Conservation (phyloP, 2,888 invertebrate genomes). For the Agrilus cyanescens region DNA sequence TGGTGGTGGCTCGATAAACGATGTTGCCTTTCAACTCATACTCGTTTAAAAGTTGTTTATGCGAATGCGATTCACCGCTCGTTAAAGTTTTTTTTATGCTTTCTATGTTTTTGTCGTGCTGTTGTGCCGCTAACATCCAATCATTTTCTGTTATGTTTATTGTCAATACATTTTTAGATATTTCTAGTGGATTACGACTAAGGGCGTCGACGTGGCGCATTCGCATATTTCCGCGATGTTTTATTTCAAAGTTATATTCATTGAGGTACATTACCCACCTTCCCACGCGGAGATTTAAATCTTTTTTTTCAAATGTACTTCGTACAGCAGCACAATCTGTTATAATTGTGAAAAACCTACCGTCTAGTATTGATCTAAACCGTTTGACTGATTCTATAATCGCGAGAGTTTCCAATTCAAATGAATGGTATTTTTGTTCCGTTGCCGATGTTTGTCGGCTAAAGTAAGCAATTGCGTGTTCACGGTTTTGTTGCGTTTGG, state of each 20-base stretch:
- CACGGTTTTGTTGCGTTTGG: too few species aligned
- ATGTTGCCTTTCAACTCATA: too few species aligned
- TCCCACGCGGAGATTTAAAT: conserved; percentile 10
- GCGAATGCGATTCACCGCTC: too few species aligned
- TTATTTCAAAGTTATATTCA: conserved; percentile 8
- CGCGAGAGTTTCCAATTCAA: too few species aligned
- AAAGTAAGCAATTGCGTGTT: too few species aligned
- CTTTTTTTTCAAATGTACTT: conserved; percentile 8
- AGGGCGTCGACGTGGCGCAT: conserved; percentile 12
- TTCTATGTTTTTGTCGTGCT: not conserved
- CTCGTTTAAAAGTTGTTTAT: too few species aligned
- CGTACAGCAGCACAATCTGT: conserved; percentile 6
- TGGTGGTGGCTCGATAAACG: too few species aligned
- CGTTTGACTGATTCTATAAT: too few species aligned
- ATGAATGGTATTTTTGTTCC: too few species aligned
- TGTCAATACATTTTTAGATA: not conserved
- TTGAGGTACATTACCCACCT: conserved; percentile 8
- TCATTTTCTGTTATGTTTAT: conserved; percentile 7
- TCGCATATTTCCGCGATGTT: conserved; percentile 2
- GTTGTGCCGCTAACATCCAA: conserved; percentile 11
- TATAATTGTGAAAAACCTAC: not conserved
- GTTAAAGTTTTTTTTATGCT: too few species aligned
- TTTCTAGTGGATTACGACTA: conserved; percentile 8
- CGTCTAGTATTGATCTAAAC: not conserved
- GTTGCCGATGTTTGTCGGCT: too few species aligned